These are phyloP conservation scores for Saguinus midas DNA, from an alignment of 2,113 vertebrate genomes.

Conservation along the genomic window DNA sequence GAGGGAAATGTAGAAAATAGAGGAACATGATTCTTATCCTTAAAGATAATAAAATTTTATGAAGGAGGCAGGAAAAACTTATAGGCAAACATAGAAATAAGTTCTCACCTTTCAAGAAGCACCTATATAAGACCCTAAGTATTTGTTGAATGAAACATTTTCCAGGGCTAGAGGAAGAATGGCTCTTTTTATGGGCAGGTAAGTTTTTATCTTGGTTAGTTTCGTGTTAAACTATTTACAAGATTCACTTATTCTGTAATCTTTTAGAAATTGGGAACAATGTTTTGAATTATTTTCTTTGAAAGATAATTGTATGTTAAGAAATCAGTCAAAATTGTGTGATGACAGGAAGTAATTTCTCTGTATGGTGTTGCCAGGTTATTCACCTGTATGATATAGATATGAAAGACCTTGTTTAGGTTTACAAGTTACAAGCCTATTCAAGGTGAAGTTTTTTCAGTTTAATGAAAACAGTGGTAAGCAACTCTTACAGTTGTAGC, in stretches of 20 bases:
- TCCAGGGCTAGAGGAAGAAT: background rate
- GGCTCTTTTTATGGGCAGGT: constrained; percentile 41
- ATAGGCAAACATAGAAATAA: background rate
- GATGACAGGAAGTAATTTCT: background rate
- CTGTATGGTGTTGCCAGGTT: background rate
- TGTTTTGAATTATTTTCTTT: background rate
- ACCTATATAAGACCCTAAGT: background rate
- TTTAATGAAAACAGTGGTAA: background rate
- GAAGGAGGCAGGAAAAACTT: background rate
- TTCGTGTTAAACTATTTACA: background rate
- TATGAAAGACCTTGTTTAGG: background rate
- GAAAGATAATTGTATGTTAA: background rate
- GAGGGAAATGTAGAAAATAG: background rate
- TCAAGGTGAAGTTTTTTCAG: no score
- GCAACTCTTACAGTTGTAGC: no score
- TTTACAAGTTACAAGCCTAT: background rate
- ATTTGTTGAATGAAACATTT: background rate
- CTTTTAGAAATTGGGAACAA: background rate
- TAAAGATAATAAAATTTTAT: background rate
- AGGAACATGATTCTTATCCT: background rate
- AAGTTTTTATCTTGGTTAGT: constrained; percentile 44
- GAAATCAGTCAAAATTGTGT: background rate
- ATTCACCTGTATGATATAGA: background rate
- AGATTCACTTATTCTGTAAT: background rate
- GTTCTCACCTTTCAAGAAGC: background rate